Base-by-base conservation (phyloP, 2,888 invertebrate genomes). In the Deilephila porcellus region DNA sequence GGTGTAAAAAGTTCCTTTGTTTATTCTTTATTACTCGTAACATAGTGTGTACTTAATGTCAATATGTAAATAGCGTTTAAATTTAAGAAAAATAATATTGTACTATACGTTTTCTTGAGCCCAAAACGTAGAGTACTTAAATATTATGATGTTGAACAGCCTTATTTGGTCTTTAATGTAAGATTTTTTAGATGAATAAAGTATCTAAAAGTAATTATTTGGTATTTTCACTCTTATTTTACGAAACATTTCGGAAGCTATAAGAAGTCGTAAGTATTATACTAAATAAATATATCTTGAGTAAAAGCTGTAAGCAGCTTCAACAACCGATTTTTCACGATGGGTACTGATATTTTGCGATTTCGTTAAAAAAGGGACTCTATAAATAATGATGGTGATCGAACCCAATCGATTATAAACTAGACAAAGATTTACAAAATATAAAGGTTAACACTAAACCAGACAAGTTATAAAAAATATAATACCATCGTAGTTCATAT, bases 71-170 rank as follows among this genome's bases (percentile, higher is more conserved):
- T 78, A 75, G 73, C 75, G 79, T 80, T 74, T 79, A 79, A 76
- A 59, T 78, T 78, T 56, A 56, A 70, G 81, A 81, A 79, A 80
- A 78, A 80, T 79, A 86, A 85, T 87, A 86, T 84, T 85, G 86
- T 86, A 84, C 85, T 89, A 76, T 88, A 90, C 92, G 93, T 94
- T 94, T 93, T 90, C 82, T 71, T 92, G 93, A 94, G 93, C 93
- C 93, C 93, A 88, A 91, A 93, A 91, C 93, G 93, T 90, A 88
- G 80, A 86, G 87, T 87, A 84, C 82, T 75, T 84, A 88, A 88
- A 87, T 88, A 88, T 80, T 79, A 76, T 79, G 63, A 78, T 73
- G 77, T 73, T 71, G 75, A 80, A 56, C 17, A 56, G 79, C 77
- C 77, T 80, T 83, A 85, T 78, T 80, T 82, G 72, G 71, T 77